phyloP scores from a whole-genome alignment of 2,113 vertebrate species.

The Tursiops truncatus region DNA sequence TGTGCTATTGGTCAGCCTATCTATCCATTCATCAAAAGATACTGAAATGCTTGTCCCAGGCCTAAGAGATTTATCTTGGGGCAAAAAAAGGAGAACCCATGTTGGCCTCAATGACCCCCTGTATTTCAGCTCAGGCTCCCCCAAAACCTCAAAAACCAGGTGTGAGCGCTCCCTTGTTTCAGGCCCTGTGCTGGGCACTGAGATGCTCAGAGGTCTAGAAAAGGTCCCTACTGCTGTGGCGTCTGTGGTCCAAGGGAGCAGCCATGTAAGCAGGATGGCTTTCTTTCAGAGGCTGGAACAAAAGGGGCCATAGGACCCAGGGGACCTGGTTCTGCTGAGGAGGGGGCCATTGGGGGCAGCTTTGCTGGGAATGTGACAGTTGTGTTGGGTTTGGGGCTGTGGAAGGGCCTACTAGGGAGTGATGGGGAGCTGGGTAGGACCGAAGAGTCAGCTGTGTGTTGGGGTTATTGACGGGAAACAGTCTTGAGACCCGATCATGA shows the following conservation, averaged over 20 bases:
- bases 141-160: neutral
- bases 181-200: neutral
- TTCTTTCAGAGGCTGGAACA: neutral
- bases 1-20: neutral
- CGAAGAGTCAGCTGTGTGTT: neutral
- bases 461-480: neutral
- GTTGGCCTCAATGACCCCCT: neutral
- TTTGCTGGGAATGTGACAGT: neutral
- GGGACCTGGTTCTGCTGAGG: neutral
- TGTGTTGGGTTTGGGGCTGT: too few relatives aligned
- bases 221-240: fast-evolving
- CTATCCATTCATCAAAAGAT: neutral
- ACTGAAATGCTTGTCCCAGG: neutral
- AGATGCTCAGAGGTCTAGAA: neutral
- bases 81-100: neutral
- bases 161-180: neutral
- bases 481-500: fast-evolving
- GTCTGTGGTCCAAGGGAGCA: neutral
- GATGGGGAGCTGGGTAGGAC: fast-evolving
- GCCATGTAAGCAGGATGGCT: fast-evolving
- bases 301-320: fast-evolving
- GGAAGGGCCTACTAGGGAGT: neutral
- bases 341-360: too few relatives aligned
- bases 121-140: neutral
- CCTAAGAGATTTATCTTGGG: neutral